Evolutionary conservation across 1,140 invertebrate genomes (phyloP).

Genomic region (Anadara kagoshimensis): DNA sequence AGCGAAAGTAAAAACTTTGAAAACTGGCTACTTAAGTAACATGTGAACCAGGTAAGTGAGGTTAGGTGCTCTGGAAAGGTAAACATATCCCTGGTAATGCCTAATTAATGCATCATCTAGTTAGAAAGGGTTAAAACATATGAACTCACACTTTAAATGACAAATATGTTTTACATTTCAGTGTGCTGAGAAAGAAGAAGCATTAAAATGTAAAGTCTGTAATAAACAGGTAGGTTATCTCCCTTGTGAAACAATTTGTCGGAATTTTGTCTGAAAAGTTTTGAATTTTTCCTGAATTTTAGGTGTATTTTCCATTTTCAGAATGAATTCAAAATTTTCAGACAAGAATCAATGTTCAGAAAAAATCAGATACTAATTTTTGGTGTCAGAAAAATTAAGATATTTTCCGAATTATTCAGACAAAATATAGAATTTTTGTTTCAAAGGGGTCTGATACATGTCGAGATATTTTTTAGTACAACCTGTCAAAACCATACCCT

Average conservation of each 20-base stretch:
- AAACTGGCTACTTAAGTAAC: too few species aligned
- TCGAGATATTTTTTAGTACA: background rate
- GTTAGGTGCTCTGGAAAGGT: too few species aligned
- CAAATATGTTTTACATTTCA: slow-evolving; percentile 25
- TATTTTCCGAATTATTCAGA: background rate
- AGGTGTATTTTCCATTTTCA: too few species aligned
- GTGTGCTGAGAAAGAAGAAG: slow-evolving; percentile 38
- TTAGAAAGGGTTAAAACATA: too few species aligned
- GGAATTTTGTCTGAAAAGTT: background rate
- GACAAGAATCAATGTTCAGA: background rate
- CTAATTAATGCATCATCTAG: too few species aligned
- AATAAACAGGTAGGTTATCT: slow-evolving; percentile 38
- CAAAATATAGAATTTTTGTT: background rate
- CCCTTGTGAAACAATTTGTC: background rate
- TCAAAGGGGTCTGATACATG: background rate
- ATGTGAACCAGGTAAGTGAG: too few species aligned
- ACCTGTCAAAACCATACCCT: too few species aligned
- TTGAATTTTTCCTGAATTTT: background rate
- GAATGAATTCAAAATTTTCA: background rate
- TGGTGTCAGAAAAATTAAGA: background rate
- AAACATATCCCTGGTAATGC: too few species aligned
- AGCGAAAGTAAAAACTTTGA: too few species aligned
- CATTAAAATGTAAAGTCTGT: slow-evolving; percentile 48
- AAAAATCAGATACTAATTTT: background rate
- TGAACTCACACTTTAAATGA: too few species aligned